Base-by-base conservation (phyloP, 1,140 invertebrate genomes). In the Heterodera schachtii region DNA sequence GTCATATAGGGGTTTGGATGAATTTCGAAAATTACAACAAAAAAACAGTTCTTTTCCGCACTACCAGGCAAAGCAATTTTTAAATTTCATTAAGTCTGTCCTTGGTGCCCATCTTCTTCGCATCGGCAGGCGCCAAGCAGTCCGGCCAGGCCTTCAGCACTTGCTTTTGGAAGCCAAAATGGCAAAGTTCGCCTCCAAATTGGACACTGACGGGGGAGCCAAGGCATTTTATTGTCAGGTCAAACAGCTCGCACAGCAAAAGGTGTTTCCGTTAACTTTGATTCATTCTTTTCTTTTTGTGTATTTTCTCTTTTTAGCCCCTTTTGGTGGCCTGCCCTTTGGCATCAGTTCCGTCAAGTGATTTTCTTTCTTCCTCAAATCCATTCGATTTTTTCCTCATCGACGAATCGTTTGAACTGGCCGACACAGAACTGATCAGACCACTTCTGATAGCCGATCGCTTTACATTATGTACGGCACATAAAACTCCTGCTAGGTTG, bases 151-250 rank as follows among this genome's bases (percentile, higher is more conserved):
- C 16, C 11, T 43, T 19, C 16, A 52, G 47, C 41, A 52, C 31
- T 77, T 77, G 52, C 64, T 77, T 64, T 16, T 77, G 43, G 75
- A 77, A 21, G 43, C 46, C 52, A 77, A 60, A 77, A 77, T 64
- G 75, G 19, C 52, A 3, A 9, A 41, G 21, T 43, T 31, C n/a
- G 44, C 47, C 52, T 41, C 52, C 6, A 44, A 77, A 52, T n/a
- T 64, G 57, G 57, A 64, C 11, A 19, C 11, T 3, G 49, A 77
- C 52, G 75, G 13, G 19, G 11, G 8, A 19, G 47, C 44, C 44
- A 77, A 77, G n/a, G 75, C 69, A n/a, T 46, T 71, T 46, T 71
- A 71, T 46, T 71, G 41, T 46, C 69, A 41, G 11, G 19, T 41
- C 31, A 41, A 46, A 43, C 41, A 41, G 44, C 69, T 71, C 44